These are phyloP conservation scores for Apostichopus californicus DNA, from an alignment of 35 echinoderm and acorn worm species.

Conservation along the genomic window DNA sequence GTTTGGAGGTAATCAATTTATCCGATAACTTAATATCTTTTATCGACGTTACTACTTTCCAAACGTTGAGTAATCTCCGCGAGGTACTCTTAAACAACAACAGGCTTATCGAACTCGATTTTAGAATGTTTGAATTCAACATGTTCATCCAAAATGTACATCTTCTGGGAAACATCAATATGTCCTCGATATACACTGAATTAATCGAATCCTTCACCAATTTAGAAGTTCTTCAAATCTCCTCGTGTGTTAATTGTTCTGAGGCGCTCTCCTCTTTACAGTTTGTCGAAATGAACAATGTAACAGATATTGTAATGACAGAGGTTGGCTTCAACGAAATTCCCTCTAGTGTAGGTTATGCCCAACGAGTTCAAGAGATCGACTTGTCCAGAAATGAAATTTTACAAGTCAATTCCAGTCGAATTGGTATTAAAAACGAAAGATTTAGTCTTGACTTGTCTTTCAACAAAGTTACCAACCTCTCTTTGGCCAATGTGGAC, in stretches of 20 bases:
- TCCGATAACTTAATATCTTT: no score
- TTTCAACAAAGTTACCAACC: not conserved
- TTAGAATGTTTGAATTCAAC: not conserved
- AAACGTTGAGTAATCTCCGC: not conserved
- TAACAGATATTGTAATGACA: slow-evolving; percentile 4
- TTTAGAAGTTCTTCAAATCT: slow-evolving; percentile 27
- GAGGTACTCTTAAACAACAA: slow-evolving; percentile 5
- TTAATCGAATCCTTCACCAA: not conserved
- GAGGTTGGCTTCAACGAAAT: not conserved
- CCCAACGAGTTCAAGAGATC: not conserved
- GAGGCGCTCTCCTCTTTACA: not conserved
- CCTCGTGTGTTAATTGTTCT: slow-evolving; percentile 8
- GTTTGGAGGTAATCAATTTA: no score
- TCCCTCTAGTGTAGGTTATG: not conserved
- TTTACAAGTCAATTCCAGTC: not conserved
- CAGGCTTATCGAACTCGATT: slow-evolving; percentile 8
- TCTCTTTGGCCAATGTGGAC: not conserved
- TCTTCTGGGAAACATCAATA: not conserved
- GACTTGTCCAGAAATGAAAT: slow-evolving; percentile 40
- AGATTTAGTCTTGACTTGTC: slow-evolving; percentile 19
- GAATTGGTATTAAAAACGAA: not conserved
- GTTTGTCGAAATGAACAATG: not conserved
- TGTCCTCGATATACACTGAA: not conserved
- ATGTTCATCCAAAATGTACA: not conserved
- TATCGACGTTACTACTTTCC: no score